These are phyloP conservation scores for Popillia japonica DNA, from an alignment of 1,140 invertebrate genomes.

Conservation along the genomic window DNA sequence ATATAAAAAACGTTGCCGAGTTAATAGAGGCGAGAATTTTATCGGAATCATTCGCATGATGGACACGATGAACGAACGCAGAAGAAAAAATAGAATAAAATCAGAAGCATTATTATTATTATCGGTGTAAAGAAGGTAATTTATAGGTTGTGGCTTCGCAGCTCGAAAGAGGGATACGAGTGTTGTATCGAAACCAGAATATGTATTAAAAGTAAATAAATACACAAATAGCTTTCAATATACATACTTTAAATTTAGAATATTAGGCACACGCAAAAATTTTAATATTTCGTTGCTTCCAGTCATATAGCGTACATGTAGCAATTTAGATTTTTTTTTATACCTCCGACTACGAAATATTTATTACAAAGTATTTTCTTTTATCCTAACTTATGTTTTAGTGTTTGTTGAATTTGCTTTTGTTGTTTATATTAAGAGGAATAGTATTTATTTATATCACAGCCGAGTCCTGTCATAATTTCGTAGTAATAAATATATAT, in stretches of 20 bases:
- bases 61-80: background rate
- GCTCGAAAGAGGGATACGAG: background rate
- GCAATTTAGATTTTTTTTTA: background rate
- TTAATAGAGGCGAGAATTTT: slow-evolving; percentile 8
- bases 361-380: background rate
- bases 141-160: background rate
- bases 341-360: background rate
- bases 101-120: slow-evolving; percentile 16
- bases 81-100: slow-evolving; percentile 28
- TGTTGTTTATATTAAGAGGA: background rate
- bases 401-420: slow-evolving; percentile 3
- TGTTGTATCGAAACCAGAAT: slow-evolving; percentile 25
- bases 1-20: background rate
- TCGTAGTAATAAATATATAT: background rate
- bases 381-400: slow-evolving; percentile 1
- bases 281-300: slow-evolving; percentile 17
- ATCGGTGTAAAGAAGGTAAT: slow-evolving; percentile 12
- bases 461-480: background rate
- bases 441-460: slow-evolving; percentile 7
- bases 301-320: background rate
- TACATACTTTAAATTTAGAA: slow-evolving; percentile 33
- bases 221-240: slow-evolving; percentile 31
- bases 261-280: slow-evolving; percentile 33
- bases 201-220: slow-evolving; percentile 32
- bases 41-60: slow-evolving; percentile 2